These are phyloP conservation scores for Equus przewalskii DNA, from an alignment of 2,113 vertebrate genomes.

Conservation along the genomic window DNA sequence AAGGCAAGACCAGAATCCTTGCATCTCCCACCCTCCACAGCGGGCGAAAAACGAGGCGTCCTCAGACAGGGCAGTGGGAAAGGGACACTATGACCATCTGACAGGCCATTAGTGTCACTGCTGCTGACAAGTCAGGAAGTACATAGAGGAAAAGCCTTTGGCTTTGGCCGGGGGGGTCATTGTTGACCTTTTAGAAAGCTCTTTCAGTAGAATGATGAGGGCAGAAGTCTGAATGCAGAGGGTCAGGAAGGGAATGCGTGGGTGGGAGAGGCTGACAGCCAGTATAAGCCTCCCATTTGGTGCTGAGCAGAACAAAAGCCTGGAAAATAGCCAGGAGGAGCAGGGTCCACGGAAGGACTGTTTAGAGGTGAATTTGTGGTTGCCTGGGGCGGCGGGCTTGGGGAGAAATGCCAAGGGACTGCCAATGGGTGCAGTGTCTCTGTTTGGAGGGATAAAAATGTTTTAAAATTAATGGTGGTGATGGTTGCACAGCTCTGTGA, in stretches of 20 bases:
- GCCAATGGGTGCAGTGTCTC: neutral
- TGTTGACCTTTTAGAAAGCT: neutral
- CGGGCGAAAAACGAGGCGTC: rapidly evolving
- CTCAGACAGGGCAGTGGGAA: neutral
- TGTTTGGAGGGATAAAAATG: neutral
- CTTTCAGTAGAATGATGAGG: neutral
- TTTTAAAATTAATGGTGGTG: neutral
- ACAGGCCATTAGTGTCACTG: neutral
- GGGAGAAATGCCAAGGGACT: neutral
- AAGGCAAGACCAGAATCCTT: neutral
- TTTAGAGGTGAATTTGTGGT: neutral
- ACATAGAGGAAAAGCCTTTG: neutral
- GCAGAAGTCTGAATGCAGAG: neutral
- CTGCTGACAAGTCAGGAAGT: neutral
- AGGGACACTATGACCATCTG: neutral
- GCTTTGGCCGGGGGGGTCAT: rapidly evolving
- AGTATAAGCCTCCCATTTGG: neutral
- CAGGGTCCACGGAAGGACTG: neutral
- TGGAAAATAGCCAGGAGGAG: neutral
- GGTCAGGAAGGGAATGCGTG: neutral
- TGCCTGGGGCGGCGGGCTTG: neutral
- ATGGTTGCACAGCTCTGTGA: neutral
- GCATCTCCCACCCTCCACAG: neutral
- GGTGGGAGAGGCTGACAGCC: neutral
- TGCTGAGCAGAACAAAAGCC: neutral